Evolutionary conservation across 1,140 invertebrate genomes (phyloP).

Genomic region (silkworm (Bombyx mori)): ASM3026992v2 NC_085107.1:6614001-6614500

Average conservation of each 20-base stretch:
- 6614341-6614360: conserved; percentile 9
- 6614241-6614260: no score
- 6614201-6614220: conserved; percentile 2
- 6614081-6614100: conserved; percentile 13
- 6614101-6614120: conserved; percentile 16
- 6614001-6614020: no score
- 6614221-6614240: background rate
- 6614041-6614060: conserved; percentile 7
- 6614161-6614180: conserved; percentile 6
- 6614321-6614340: conserved; percentile 21
- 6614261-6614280: no score
- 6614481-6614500: no score
- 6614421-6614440: conserved; percentile 21
- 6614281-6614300: no score
- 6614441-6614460: no score
- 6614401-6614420: conserved; percentile 17
- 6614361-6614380: conserved; percentile 31
- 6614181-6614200: conserved; percentile 10
- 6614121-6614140: conserved; percentile 9
- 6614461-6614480: no score
- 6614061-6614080: conserved; percentile 11
- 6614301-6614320: background rate
- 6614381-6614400: conserved; percentile 31
- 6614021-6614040: conserved; percentile 11
- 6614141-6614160: conserved; percentile 8